Conservation (phyloP, 2,797 vertebrate genomes). For the Luscinia luscinia region DNA sequence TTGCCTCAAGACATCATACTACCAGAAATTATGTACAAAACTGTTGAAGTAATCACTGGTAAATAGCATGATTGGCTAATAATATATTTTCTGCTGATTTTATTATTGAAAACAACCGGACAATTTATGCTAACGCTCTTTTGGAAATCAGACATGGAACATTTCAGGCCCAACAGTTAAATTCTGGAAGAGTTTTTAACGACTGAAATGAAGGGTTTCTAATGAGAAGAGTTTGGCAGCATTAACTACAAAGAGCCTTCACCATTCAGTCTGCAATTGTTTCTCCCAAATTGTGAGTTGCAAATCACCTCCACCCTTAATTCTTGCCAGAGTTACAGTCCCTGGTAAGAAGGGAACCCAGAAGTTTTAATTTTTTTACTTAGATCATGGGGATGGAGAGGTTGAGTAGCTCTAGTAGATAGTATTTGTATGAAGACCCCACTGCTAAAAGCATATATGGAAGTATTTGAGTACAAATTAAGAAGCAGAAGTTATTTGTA, state of each 20-base stretch:
- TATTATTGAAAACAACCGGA: conserved; percentile 59
- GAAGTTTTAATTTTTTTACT: not conserved
- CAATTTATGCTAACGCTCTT: conserved; percentile 42
- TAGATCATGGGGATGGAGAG: not conserved
- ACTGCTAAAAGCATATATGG: not conserved
- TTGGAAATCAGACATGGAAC: conserved; percentile 44
- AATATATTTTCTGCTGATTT: conserved; percentile 42
- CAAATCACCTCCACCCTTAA: not conserved
- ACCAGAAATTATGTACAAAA: conserved; percentile 55
- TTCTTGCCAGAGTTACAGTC: not conserved
- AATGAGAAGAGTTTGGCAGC: conserved; percentile 34
- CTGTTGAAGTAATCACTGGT: conserved; percentile 19
- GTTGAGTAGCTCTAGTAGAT: not conserved
- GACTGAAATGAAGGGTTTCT: conserved; percentile 31
- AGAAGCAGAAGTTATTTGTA: conserved; percentile 16
- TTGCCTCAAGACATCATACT: conserved; percentile 13
- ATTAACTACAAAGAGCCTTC: not conserved
- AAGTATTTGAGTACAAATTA: not conserved
- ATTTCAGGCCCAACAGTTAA: conserved; percentile 38
- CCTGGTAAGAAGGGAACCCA: not conserved
- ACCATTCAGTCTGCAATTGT: not conserved
- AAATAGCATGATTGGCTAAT: conserved; percentile 60
- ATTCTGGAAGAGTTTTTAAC: conserved; percentile 40
- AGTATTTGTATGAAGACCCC: not conserved
- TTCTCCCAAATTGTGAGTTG: not conserved